Evolutionary conservation across 2,797 vertebrate species (phyloP), one percentile per base, ranked within the genome.

Genomic region (Xenops minutus): DNA sequence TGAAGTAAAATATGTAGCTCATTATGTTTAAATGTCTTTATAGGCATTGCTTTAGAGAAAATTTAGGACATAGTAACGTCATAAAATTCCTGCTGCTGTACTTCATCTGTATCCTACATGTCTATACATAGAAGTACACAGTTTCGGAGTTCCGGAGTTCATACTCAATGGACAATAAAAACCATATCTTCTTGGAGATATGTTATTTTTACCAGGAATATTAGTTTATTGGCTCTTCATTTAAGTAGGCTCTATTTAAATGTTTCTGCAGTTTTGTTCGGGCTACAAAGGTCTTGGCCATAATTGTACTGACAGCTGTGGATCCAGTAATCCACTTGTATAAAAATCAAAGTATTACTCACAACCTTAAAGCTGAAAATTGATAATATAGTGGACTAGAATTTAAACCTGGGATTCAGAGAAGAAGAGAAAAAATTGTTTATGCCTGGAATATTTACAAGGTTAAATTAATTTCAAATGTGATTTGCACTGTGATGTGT

Each of bases 271-370:
- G 59, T 66, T 95, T 79, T 56, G 7, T 80, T 85, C 32, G 37
- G n/a, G 27, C 30, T 79, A 22, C 51, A 76, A 68, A 84, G n/a
- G 64, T 74, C 73, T 95, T 89, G 49, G 67, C n/a, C 48, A 8
- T 93, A 87, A 92, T 95, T 89, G 37, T 54, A 55, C 76, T 88
- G 90, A 79, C 86, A 87, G 48, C 73, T 95, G 80, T 94, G 78
- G 26, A 80, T 95, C 68, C 52, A 81, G 75, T 86, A 86, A 93
- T 94, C 84, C 30, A 71, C 76, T 91, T 94, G 15, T 95, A 59
- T 94, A 91, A 95, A 93, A 90, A 77, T 93, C 59, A 76, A 90
- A 89, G 34, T 72, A 49, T 66, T 73, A 61, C 72, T 86, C 54
- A 81, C 30, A 81, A 10, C 30, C 9, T 88, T 83, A 91, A 71